Conservation (phyloP, 2,797 vertebrate genomes). For the Craterocephalus amniculus region DNA sequence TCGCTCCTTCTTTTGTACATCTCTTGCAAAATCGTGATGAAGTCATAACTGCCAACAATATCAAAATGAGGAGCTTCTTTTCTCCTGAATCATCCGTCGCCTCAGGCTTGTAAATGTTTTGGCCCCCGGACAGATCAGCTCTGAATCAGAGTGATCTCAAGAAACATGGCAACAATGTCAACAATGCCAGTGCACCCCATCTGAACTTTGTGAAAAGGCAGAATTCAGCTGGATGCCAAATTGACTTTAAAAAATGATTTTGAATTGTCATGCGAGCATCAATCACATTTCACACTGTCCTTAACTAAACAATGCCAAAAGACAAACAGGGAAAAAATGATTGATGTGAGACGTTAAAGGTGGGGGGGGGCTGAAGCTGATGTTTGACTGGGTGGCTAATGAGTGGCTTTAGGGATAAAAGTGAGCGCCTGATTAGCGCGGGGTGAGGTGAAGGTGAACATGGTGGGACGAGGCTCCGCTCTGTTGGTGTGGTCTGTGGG, state of each 20-base stretch:
- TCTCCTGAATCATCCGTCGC: constrained; percentile 63
- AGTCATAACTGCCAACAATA: constrained; percentile 47
- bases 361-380: background rate
- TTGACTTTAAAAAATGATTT: background rate
- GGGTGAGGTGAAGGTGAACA: constrained; percentile 47
- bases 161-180: background rate
- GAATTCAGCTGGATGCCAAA: background rate
- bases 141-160: background rate
- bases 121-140: constrained; percentile 2
- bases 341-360: constrained; percentile 3
- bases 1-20: constrained; percentile 47
- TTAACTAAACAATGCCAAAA: background rate
- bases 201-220: background rate
- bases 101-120: constrained; percentile 11
- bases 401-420: constrained; percentile 37
- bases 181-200: background rate
- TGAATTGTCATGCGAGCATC: background rate
- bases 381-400: constrained; percentile 17
- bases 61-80: constrained; percentile 48
- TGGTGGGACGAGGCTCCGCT: background rate
- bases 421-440: constrained; percentile 28
- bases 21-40: constrained; percentile 61
- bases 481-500: constrained; percentile 23
- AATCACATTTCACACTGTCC: constrained; percentile 2
- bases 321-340: background rate